phyloP scores from a whole-genome alignment of 2,888 invertebrate species.

The Mythimna ferrago region DNA sequence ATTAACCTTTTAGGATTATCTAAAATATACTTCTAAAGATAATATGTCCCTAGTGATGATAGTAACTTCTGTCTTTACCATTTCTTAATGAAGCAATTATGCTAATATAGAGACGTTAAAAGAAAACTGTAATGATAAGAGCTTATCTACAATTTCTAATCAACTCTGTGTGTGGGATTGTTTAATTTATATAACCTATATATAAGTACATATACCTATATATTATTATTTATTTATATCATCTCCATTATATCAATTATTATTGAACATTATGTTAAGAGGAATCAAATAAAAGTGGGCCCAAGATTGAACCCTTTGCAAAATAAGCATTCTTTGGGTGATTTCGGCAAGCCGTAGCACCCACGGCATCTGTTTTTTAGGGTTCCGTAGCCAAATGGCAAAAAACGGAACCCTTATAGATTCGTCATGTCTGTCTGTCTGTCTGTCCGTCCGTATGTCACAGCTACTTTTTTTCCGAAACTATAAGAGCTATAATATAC shows the following conservation, averaged over 20 bases:
- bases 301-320: not conserved
- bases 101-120: slow-evolving; percentile 25
- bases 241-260: not conserved
- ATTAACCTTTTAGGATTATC: not conserved
- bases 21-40: slow-evolving; percentile 5
- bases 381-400: too few relatives aligned
- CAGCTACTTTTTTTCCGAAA: too few relatives aligned
- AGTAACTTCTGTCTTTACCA: slow-evolving; percentile 20
- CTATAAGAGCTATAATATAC: too few relatives aligned
- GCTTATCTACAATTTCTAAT: slow-evolving; percentile 43
- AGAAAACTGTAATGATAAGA: slow-evolving; percentile 35
- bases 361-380: too few relatives aligned
- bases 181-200: too few relatives aligned
- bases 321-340: not conserved
- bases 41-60: not conserved
- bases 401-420: too few relatives aligned
- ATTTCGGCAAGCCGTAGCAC: not conserved
- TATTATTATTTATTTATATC: not conserved
- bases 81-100: slow-evolving; percentile 49
- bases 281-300: not conserved
- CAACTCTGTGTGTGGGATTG: slow-evolving; percentile 46
- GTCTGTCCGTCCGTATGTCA: too few relatives aligned
- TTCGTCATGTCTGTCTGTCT: too few relatives aligned
- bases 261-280: not conserved
- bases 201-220: too few relatives aligned